Base-by-base conservation (phyloP, 2,797 vertebrate genomes). In the Chelon labrosus region DNA sequence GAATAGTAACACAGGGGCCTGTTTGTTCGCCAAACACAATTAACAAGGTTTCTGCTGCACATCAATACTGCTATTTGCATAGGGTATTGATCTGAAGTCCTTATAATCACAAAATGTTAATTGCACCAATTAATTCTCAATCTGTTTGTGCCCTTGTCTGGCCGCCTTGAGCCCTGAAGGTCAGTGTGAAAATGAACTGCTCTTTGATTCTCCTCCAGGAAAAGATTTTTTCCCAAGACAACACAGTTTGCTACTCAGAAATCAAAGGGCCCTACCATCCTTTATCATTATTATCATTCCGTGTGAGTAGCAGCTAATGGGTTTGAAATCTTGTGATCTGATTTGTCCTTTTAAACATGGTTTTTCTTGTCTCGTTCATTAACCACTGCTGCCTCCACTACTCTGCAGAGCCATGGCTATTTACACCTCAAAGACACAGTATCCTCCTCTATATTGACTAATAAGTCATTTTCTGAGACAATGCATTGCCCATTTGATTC, bases 31-130 rank as follows among this genome's bases (percentile, higher is more conserved):
- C 92, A 96, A 95, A 96, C 92, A 95, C 89, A 95, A 94, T 92
- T 94, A 94, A 93, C 92, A 95, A 92, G 93, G 86, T 92, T 95
- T 95, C 95, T 95, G 93, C 94, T 80, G 86, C 69, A 91, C 95
- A 95, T 96, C 95, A 96, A 96, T 97, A 96, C 88, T 91, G 89
- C 83, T 93, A 94, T 98, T 97, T 98, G 95, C 96, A 97, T 97
- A 93, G 91, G 82, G 88, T 96, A 99, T 99, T 94, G 97, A 98
- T 97, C 96, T 90, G 82, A 89, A 96, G 95, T 95, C 96, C 96
- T 98, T 99, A 98, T 96, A 96, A 96, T 95, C 92, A 94, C 96
- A 96, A 97, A 97, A 97, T 95, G 95, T 97, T 98, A 99, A 99
- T 98, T 97, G 96, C 93, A 95, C 95, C 96, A 98, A 98, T 98